phyloP scores from a whole-genome alignment of 2,797 vertebrate species.

The Fringilla coelebs region DNA sequence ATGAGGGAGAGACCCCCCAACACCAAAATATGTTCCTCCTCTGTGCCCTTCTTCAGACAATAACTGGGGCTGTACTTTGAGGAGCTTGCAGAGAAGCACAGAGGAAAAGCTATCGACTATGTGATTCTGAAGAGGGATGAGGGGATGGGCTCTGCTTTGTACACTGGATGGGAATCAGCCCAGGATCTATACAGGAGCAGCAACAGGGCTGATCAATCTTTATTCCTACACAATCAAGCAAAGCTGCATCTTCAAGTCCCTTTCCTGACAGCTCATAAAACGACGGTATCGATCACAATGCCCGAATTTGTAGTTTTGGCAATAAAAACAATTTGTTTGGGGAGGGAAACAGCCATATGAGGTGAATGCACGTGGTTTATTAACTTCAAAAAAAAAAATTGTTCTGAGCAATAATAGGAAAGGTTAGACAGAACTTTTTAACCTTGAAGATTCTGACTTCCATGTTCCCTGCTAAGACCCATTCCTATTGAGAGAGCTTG shows the following conservation, averaged over 20 bases:
- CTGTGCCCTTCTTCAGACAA: not conserved
- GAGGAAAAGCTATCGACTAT: not conserved
- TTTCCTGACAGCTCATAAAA: constrained; percentile 51
- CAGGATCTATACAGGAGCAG: not conserved
- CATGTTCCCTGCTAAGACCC: not conserved
- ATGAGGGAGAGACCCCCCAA: not conserved
- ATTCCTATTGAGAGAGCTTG: not conserved
- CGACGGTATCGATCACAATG: constrained; percentile 46
- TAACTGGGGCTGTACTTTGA: not conserved
- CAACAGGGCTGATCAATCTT: constrained; percentile 55
- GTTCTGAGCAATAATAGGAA: not conserved
- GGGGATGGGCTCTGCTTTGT: not conserved
- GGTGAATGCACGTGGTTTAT: constrained; percentile 11
- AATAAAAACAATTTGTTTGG: constrained; percentile 68
- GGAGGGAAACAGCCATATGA: not conserved
- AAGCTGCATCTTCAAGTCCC: constrained; percentile 29
- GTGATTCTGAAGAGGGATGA: constrained; percentile 45
- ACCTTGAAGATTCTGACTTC: not conserved
- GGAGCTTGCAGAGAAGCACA: not conserved
- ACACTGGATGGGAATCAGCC: not conserved
- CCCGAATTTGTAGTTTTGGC: constrained; percentile 65
- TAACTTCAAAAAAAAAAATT: constrained; percentile 33
- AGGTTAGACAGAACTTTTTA: constrained; percentile 21
- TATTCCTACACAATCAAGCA: constrained; percentile 55
- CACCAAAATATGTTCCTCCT: not conserved